phyloP scores from a whole-genome alignment of 92 coral and sea anemone genomes.

The Chrysogorgia sp. region DNA sequence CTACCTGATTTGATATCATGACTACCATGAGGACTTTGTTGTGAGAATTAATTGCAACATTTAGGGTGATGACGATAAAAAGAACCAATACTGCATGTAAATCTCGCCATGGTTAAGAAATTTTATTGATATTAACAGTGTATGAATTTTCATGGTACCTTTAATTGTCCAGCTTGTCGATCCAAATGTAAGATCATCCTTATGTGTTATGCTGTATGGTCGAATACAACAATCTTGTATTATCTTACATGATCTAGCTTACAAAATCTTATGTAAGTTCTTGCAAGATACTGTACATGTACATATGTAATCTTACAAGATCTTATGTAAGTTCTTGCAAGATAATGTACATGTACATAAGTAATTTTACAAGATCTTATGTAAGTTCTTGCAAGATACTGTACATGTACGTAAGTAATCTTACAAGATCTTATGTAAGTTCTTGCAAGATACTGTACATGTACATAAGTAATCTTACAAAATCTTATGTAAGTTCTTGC shows the following conservation, averaged over 20 bases:
- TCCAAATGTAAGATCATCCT: constrained; percentile 13
- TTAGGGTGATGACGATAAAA: constrained; percentile 93
- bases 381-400: no score
- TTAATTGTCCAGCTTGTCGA: neutral
- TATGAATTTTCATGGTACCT: no score
- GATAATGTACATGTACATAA: no score
- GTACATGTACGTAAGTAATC: no score
- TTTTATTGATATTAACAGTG: neutral
- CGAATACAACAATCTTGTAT: neutral
- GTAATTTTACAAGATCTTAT: no score
- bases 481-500: no score
- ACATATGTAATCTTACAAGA: neutral
- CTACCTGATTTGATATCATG: constrained; percentile 95
- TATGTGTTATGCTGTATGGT: neutral
- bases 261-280: neutral
- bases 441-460: no score
- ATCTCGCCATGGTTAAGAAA: constrained; percentile 44
- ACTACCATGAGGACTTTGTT: constrained; percentile 91
- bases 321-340: neutral
- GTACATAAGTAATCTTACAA: no score
- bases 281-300: neutral
- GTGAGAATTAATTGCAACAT: constrained; percentile 96
- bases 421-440: no score
- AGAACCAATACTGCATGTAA: constrained; percentile 85
- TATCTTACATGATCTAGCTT: neutral